Evolutionary conservation across 2,113 vertebrate species (phyloP), one percentile per base, ranked within the genome.

Genomic region (Pristiophorus japonicus): DNA sequence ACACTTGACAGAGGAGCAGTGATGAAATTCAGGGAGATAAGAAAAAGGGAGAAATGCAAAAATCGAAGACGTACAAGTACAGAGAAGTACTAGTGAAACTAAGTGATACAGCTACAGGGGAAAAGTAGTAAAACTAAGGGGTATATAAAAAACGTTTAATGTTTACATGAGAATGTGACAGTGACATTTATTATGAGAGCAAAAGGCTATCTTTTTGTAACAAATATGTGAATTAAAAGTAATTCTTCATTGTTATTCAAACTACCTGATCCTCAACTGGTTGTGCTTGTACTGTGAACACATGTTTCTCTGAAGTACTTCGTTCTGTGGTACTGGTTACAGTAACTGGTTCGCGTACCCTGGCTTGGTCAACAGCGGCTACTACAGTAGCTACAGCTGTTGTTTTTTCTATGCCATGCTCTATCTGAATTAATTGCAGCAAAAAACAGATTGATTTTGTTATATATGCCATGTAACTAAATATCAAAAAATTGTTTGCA

Each of bases 341-440:
- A 97, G 97, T 96, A 95, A 96, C 96, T 96, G 98, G 97, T 96
- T 97, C 97, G 97, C 98, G 98, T 97, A 97, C 97, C 97, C 98
- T 98, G 97, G 98, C 98, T 97, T 98, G 97, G 96, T 99, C 98
- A 98, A 99, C 98, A 95, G 98, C 98, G 96, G 98, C 98, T 96
- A 99, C 97, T 95, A 98, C 98, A 0, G 98, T 98, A 84, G 98
- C 98, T 96, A 98, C 97, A 96, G 98, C 98, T 97, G 97, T 97
- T 94, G 97, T 98, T 97, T 97, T 98, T 87, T 98, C 98, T 94
- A 96, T 97, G 96, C 97, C 97, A 96, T 97, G 97, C 96, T 97
- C 98, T 96, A 97, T 97, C 97, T 97, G 97, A 96, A 97, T 97
- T 94, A 3, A 30, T 66, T 96, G 96, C 51, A 97, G 95, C 95